Percentiles rank a stretch among this genome's conserved stretches.
phyloP scores from a whole-genome alignment of 2,113 vertebrate genomes.

The Eulacestoma nigropectus region DNA sequence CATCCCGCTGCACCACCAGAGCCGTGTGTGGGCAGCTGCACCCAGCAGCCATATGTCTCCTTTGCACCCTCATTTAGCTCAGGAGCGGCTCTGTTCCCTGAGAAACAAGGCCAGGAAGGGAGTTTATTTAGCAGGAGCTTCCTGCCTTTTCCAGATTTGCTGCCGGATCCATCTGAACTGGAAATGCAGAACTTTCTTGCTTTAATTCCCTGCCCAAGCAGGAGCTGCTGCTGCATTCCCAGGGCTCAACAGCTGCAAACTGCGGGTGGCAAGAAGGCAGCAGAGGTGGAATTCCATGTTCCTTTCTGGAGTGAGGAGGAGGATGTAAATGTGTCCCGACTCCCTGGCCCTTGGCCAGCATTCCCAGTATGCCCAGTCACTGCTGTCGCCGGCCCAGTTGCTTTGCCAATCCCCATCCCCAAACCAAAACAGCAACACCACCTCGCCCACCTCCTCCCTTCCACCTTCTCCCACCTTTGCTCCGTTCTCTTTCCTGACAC shows the following conservation, averaged over 20 bases:
- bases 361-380: background rate
- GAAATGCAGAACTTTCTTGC: background rate
- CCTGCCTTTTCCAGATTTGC: background rate
- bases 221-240: background rate
- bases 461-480: background rate
- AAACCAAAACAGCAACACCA: background rate
- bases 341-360: background rate
- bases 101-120: background rate
- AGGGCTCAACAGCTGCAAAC: background rate
- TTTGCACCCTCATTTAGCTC: background rate
- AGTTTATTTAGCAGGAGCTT: background rate
- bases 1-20: background rate
- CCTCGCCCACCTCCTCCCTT: background rate
- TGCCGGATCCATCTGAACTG: background rate
- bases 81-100: background rate
- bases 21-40: background rate
- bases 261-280: background rate
- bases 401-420: background rate
- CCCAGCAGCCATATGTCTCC: background rate
- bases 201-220: background rate
- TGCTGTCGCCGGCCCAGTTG: background rate
- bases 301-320: background rate
- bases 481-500: background rate
- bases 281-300: background rate
- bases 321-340: background rate